Conservation (phyloP, 2,113 vertebrate species). For the Hippopotamus amphibius region DNA sequence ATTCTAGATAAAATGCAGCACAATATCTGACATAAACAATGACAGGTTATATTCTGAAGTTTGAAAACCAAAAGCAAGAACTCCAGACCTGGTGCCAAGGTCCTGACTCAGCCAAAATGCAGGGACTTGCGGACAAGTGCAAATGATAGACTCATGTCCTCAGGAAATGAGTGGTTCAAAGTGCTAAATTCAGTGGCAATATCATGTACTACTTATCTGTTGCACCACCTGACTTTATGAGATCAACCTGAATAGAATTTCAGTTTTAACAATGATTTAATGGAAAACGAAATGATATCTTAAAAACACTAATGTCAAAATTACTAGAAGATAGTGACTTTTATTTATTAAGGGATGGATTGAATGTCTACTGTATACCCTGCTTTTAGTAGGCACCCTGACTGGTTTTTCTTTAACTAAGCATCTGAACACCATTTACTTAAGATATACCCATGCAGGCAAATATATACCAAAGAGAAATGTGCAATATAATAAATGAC, state of each 20-base stretch:
- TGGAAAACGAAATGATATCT: constrained; percentile 23
- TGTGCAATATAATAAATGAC: not conserved
- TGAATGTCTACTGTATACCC: not conserved
- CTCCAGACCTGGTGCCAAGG: constrained; percentile 32
- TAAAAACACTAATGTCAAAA: constrained; percentile 41
- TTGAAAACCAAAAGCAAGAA: not conserved
- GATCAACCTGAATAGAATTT: constrained; percentile 52
- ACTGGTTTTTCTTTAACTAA: constrained; percentile 30
- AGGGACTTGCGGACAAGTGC: not conserved
- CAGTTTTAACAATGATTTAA: constrained; percentile 51
- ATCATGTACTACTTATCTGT: not conserved
- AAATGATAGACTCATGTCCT: constrained; percentile 40
- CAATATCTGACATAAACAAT: not conserved
- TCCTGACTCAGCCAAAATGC: constrained; percentile 67
- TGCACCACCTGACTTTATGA: constrained; percentile 40
- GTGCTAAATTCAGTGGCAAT: not conserved
- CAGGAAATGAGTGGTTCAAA: constrained; percentile 35
- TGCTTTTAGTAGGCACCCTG: not conserved
- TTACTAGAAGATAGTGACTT: not conserved
- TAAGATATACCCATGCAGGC: not conserved
- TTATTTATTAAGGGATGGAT: not conserved
- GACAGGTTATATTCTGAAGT: not conserved
- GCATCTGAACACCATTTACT: constrained; percentile 12
- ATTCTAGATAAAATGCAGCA: not conserved
- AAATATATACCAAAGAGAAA: constrained; percentile 49